phyloP scores from a whole-genome alignment of 2,888 invertebrate genomes.

The Melanostoma mellinum region DNA sequence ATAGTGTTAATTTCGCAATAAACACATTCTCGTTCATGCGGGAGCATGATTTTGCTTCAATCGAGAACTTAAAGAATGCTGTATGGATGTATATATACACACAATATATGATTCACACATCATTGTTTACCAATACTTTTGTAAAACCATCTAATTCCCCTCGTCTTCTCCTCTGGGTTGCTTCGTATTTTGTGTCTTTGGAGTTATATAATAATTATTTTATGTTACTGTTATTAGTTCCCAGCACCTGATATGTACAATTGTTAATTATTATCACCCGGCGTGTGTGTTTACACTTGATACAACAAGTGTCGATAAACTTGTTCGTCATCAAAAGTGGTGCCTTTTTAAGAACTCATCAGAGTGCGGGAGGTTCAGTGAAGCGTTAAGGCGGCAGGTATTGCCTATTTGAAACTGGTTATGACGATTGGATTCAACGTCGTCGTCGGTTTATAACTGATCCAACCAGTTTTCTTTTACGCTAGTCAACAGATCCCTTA shows the following conservation, averaged over 20 bases:
- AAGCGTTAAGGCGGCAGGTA: constrained; percentile 29
- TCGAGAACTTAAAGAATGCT: constrained; percentile 5
- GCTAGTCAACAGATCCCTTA: too few relatives aligned
- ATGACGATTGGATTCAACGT: background rate
- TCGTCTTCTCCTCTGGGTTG: too few relatives aligned
- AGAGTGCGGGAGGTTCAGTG: constrained; percentile 31
- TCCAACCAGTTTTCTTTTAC: too few relatives aligned
- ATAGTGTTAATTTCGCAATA: constrained; percentile 48
- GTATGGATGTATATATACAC: too few relatives aligned
- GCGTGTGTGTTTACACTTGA: constrained; percentile 60
- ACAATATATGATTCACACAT: background rate
- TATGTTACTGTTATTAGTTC: constrained; percentile 23
- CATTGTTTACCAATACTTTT: background rate
- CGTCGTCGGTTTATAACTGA: too few relatives aligned
- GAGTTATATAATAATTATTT: constrained; percentile 41
- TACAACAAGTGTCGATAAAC: constrained; percentile 69
- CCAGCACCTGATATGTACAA: constrained; percentile 55
- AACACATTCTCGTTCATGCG: constrained; percentile 43
- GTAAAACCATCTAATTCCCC: too few relatives aligned
- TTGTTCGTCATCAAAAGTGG: constrained; percentile 51
- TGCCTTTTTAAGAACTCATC: constrained; percentile 14
- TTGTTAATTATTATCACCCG: constrained; percentile 53
- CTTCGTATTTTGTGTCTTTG: too few relatives aligned
- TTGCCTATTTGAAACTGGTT: constrained; percentile 47
- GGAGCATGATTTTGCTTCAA: constrained; percentile 51